phyloP scores from a whole-genome alignment of 2,888 invertebrate genomes.

The Himalopsyche anomala region DNA sequence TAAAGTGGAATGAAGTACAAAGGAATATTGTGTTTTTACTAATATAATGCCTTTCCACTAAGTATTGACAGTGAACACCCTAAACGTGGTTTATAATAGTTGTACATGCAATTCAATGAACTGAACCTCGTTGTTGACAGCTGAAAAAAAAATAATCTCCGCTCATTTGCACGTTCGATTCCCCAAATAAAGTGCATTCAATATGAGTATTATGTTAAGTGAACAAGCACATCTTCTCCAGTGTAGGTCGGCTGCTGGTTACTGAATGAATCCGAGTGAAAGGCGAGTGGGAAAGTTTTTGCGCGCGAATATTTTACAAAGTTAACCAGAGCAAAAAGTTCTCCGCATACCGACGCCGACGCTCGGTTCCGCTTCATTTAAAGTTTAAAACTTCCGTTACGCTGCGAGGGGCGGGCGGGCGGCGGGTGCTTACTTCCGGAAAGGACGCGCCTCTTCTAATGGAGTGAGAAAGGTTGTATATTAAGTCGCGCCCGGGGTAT shows the following conservation, averaged over 20 bases:
- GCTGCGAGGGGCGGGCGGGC: conserved; percentile 38
- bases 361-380: conserved; percentile 60
- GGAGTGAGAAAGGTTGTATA: conserved; percentile 14
- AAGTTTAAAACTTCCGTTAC: conserved; percentile 55
- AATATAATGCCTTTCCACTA: no score
- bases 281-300: conserved; percentile 50
- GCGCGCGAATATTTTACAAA: conserved; percentile 61
- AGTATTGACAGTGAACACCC: no score
- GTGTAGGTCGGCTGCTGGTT: not conserved
- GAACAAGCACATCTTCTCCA: not conserved
- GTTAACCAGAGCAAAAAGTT: conserved; percentile 60
- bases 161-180: no score
- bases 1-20: no score
- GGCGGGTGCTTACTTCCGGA: conserved; percentile 35
- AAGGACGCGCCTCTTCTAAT: conserved; percentile 12
- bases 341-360: conserved; percentile 53
- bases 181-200: no score
- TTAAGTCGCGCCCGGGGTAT: not conserved
- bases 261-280: conserved; percentile 25
- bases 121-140: no score
- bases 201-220: not conserved
- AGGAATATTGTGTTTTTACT: no score
- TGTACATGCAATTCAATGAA: no score
- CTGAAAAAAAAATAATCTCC: no score
- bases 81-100: no score